phyloP scores from a whole-genome alignment of 2,888 invertebrate genomes.

The Blastobasis adustella region DNA sequence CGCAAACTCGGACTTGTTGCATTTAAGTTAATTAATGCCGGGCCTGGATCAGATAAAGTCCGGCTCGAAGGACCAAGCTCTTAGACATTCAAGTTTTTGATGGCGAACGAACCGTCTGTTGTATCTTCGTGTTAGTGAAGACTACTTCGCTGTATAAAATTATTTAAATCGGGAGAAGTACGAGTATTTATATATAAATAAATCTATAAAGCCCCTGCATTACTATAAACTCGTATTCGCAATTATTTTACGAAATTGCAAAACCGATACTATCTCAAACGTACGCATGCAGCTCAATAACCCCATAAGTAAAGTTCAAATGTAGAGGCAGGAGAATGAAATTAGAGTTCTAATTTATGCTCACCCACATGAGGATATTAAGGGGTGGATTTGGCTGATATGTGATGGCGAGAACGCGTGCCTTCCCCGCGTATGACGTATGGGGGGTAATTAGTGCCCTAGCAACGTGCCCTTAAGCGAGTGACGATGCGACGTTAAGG shows the following conservation, averaged over 20 bases:
- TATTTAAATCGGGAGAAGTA: too few relatives aligned
- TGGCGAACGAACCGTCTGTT: conserved; percentile 7
- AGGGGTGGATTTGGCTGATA: conserved; percentile 26
- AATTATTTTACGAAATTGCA: too few relatives aligned
- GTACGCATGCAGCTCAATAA: too few relatives aligned
- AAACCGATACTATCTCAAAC: too few relatives aligned
- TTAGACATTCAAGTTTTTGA: conserved; percentile 29
- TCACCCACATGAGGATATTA: conserved; percentile 41
- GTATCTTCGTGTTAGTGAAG: too few relatives aligned
- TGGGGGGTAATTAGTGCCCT: conserved; percentile 46
- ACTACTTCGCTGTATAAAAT: too few relatives aligned
- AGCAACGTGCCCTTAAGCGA: conserved; percentile 2
- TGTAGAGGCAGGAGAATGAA: conserved; percentile 49
- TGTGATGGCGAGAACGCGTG: conserved; percentile 31
- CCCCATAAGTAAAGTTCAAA: conserved; percentile 43
- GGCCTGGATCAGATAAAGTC: conserved; percentile 60
- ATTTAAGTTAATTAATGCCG: conserved; percentile 71
- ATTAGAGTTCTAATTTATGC: conserved; percentile 53
- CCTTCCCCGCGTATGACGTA: conserved; percentile 45
- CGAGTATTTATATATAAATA: too few relatives aligned
- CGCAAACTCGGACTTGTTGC: conserved; percentile 71
- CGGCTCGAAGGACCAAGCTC: conserved; percentile 41
- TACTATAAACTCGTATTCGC: too few relatives aligned
- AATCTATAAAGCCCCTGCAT: too few relatives aligned
- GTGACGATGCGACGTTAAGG: neutral